phyloP scores from a whole-genome alignment of 2,888 invertebrate genomes.

The Agelastica alni region DNA sequence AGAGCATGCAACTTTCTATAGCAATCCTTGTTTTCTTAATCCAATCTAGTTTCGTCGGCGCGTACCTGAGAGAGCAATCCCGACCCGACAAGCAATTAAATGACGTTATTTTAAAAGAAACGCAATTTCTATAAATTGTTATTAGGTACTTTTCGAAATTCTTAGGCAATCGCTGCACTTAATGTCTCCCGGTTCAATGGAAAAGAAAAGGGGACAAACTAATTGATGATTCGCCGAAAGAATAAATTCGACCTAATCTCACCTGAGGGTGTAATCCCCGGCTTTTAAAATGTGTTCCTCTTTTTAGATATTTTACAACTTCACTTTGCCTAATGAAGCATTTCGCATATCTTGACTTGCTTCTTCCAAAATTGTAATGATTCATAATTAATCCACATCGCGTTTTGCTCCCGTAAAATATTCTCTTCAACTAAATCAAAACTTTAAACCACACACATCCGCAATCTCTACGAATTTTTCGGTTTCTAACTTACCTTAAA shows the following conservation, averaged over 20 bases:
- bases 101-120: conserved; percentile 53
- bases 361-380: conserved; percentile 1
- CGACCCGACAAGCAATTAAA: conserved; percentile 49
- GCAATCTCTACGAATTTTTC: too few species aligned
- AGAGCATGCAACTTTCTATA: too few species aligned
- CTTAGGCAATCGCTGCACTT: conserved; percentile 35
- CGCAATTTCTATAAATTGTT: conserved; percentile 55
- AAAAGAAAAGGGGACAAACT: conserved; percentile 41
- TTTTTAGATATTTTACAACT: conserved; percentile 34
- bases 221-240: conserved; percentile 40
- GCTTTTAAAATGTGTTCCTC: conserved; percentile 38
- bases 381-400: too few species aligned
- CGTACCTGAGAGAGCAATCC: neutral
- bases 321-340: conserved; percentile 36
- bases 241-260: conserved; percentile 42
- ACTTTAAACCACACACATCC: too few species aligned
- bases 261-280: conserved; percentile 42
- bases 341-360: conserved; percentile 24
- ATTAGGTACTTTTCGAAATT: conserved; percentile 36
- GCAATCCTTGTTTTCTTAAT: neutral
- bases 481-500: too few species aligned
- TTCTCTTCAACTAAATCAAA: too few species aligned
- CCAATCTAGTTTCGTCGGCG: neutral
- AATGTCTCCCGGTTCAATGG: conserved; percentile 43
- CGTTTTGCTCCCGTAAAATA: too few species aligned